Base-by-base conservation (phyloP, 2,888 invertebrate genomes). In the Apodemia duryi region DNA sequence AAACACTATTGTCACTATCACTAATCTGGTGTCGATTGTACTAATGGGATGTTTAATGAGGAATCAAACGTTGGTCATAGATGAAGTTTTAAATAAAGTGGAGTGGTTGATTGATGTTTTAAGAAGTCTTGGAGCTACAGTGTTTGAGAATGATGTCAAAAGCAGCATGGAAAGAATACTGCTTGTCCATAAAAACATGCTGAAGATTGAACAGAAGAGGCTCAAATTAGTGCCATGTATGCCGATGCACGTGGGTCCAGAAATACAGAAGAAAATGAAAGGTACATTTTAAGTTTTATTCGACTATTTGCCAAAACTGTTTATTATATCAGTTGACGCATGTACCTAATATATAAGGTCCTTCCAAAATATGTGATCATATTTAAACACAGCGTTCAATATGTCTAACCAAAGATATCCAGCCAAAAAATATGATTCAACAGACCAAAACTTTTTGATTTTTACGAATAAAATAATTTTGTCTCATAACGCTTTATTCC, bases 21-120 rank as follows among this genome's bases (percentile, higher is more conserved):
- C 97, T 64, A 96, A 97, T 81, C 77, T 97, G 62, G 84, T 96
- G n/a, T 93, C 96, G 1, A 75, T 94, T 63, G 87, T 94, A 2
- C 79, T 95, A 70, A 94, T 93, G 87, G 91, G 91, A 73, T 90
- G 92, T 76, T 74, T 91, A 64, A 85, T 81, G 70, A 81, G 76
- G 32, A 79, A 84, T 43, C 72, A 83, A 62, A 78, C 83, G 3
- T 82, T 94, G 64, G 77, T 75, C 5, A 75, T 92, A 7, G 86
- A 93, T 7, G 84, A 91, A 43, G 82, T 95, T 3, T 67, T 90
- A 1, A 67, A 77, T 35, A 93, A 94, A 74, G 89, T 94, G 21
- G 75, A 79, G 9, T 94, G 94, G 93, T 80, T 94, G 65, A 90
- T 92, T 65, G 73, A 73, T 2, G 77, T 93, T 28, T 70, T 94